A percentile compares a stretch with the other conserved stretches of the same genome.
These are phyloP conservation scores for Fringilla coelebs DNA, from an alignment of 2,797 vertebrate genomes.

Conservation along the genomic window DNA sequence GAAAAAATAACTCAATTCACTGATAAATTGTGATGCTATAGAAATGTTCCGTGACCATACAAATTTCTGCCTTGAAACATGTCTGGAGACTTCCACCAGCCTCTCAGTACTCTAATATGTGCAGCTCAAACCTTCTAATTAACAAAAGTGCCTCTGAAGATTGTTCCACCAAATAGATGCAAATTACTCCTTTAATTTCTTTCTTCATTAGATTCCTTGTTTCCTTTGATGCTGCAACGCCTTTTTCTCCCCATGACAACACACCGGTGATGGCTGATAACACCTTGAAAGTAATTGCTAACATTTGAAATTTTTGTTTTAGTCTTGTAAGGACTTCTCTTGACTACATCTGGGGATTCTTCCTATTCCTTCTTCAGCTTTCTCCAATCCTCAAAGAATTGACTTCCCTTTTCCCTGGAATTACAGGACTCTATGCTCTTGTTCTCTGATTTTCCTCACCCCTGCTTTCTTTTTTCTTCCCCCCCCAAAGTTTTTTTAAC, in stretches of 20 bases:
- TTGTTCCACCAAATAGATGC: not conserved
- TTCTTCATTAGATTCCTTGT: slow-evolving; percentile 34
- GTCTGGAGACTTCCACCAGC: slow-evolving; percentile 1
- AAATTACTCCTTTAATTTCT: slow-evolving; percentile 53
- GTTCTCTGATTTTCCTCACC: not conserved
- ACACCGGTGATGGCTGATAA: not conserved
- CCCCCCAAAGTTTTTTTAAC: not conserved
- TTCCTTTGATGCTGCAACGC: slow-evolving; percentile 34
- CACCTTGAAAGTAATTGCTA: slow-evolving; percentile 37
- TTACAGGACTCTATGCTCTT: not conserved
- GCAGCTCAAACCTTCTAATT: slow-evolving; percentile 39
- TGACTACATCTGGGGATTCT: not conserved
- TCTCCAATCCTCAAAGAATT: not conserved
- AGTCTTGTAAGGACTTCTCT: not conserved
- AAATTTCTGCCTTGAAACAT: not conserved
- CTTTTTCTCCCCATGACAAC: slow-evolving; percentile 46
- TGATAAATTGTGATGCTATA: not conserved
- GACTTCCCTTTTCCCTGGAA: not conserved
- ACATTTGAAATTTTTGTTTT: not conserved
- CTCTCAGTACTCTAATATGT: not conserved
- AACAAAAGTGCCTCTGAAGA: slow-evolving; percentile 40
- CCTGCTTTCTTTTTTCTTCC: not conserved
- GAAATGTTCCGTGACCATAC: not conserved
- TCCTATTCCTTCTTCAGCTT: not conserved
- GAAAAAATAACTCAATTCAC: not conserved